Evolutionary conservation across 2,888 invertebrate genomes (phyloP).

Genomic region (Tenthredo notha): DNA sequence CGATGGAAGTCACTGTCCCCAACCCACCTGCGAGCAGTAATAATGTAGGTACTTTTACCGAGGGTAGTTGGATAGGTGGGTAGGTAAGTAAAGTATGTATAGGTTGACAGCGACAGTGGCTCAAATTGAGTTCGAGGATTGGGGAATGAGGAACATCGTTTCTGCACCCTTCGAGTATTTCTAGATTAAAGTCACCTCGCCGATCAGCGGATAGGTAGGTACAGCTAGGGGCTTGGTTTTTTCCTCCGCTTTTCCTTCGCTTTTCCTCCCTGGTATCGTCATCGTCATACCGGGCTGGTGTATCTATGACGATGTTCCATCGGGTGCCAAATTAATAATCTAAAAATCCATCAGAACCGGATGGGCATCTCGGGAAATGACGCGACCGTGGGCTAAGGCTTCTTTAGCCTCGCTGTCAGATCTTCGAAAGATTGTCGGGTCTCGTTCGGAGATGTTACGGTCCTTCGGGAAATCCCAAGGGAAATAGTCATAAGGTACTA

Average conservation of each 20-base stretch:
- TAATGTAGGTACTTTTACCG: constrained; percentile 21
- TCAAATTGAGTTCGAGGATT: constrained; percentile 10
- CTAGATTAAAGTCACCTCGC: constrained; percentile 25
- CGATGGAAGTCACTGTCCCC: constrained; percentile 16
- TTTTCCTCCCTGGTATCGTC: neutral
- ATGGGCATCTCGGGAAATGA: constrained; percentile 33
- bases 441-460: constrained; percentile 12
- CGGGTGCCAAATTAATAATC: neutral
- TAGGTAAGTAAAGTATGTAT: constrained; percentile 29
- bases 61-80: constrained; percentile 15
- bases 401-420: constrained; percentile 2
- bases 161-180: neutral
- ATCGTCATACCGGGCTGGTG: neutral
- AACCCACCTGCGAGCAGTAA: constrained; percentile 11
- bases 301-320: neutral
- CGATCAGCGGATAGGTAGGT: neutral
- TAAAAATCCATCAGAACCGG: constrained; percentile 27
- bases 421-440: constrained; percentile 18
- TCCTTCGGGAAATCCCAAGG: neutral
- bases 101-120: constrained; percentile 19
- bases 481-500: constrained; percentile 26
- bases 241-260: neutral
- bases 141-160: neutral
- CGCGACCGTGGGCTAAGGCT: neutral
- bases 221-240: neutral